phyloP scores from a whole-genome alignment of 2,113 vertebrate genomes.

The Eulemur macaco region DNA sequence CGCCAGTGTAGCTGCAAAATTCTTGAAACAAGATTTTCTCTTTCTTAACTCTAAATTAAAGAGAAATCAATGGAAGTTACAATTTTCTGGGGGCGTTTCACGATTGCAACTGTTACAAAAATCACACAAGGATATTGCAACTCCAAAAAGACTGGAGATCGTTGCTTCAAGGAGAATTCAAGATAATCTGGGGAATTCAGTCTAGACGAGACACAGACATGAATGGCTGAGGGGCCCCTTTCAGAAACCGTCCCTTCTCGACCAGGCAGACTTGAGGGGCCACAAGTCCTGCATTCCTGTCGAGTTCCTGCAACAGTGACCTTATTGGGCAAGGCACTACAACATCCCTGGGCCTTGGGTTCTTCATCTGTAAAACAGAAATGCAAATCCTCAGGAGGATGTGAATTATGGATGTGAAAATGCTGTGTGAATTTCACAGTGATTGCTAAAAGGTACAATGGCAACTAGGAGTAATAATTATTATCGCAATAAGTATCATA shows the following conservation, averaged over 20 bases:
- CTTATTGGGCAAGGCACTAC: neutral
- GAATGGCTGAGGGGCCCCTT: neutral
- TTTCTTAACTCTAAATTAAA: neutral
- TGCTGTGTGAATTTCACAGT: neutral
- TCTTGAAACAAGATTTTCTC: neutral
- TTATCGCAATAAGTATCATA: neutral
- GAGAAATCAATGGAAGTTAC: neutral
- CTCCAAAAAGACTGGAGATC: conserved; percentile 7
- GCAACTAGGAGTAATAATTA: neutral
- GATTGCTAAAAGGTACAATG: neutral
- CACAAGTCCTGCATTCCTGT: neutral
- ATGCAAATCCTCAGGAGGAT: neutral
- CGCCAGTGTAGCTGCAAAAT: neutral
- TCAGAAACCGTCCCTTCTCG: neutral
- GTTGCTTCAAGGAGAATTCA: neutral
- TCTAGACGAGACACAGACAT: neutral
- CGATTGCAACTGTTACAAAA: conserved; percentile 49
- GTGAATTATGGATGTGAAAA: neutral
- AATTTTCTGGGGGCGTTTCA: neutral
- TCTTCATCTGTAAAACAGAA: neutral
- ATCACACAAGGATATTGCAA: conserved; percentile 55
- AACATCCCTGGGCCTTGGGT: neutral
- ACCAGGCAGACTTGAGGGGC: neutral
- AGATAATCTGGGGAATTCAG: conserved; percentile 36
- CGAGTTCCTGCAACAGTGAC: neutral